Percentiles rank a stretch among this genome's conserved stretches.
These are phyloP conservation scores for Colletes collaris DNA, from an alignment of 2,888 invertebrate species.

Conservation along the genomic window DNA sequence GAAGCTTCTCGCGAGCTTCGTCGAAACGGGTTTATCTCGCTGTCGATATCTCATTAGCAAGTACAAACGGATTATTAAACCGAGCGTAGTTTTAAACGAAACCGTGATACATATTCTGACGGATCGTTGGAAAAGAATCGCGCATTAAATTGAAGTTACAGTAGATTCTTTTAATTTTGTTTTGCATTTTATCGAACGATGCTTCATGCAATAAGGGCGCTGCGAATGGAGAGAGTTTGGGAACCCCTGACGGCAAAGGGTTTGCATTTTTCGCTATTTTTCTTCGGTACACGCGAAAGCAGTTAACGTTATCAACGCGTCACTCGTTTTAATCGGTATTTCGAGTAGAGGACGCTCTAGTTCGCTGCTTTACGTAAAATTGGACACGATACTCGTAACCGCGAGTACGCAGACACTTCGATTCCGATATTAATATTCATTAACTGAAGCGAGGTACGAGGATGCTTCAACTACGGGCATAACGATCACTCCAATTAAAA, in stretches of 20 bases:
- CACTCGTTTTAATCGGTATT: not conserved
- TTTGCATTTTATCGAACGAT: no score
- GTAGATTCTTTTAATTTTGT: no score
- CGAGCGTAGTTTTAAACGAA: not conserved
- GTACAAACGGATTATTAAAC: not conserved
- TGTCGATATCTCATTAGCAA: conserved; percentile 22
- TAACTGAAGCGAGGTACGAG: conserved; percentile 14
- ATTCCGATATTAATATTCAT: conserved; percentile 37
- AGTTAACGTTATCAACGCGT: not conserved
- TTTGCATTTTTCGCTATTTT: no score
- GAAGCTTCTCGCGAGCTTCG: not conserved
- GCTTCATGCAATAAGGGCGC: no score
- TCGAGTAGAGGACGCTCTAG: no score
- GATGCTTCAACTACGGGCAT: not conserved
- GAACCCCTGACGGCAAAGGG: no score
- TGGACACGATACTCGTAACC: not conserved
- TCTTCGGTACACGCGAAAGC: not conserved
- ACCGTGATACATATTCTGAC: no score
- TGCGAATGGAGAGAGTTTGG: no score
- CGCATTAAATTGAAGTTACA: no score
- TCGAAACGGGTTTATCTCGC: not conserved
- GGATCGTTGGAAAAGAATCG: no score
- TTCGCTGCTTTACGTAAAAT: not conserved
- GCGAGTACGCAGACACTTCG: not conserved
- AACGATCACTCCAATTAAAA: conserved; percentile 35